Percentiles rank a stretch among this genome's conserved stretches.
Conservation (phyloP, 1,140 invertebrate species). For the Drosophila pseudoananassae region DNA sequence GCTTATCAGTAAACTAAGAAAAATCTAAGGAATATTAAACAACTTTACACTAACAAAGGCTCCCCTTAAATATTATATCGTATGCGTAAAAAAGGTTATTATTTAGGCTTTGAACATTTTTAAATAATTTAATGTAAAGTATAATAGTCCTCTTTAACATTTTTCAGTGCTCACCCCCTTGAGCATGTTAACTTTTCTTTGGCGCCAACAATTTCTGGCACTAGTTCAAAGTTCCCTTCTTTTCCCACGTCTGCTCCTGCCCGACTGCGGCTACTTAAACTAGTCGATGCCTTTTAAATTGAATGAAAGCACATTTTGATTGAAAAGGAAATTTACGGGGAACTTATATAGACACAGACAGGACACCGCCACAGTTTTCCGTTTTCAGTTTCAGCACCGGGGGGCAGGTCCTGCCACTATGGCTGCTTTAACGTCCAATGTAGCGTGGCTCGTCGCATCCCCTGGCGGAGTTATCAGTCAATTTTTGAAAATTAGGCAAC, state of each 20-base stretch:
- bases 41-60: no score
- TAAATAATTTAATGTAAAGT: no score
- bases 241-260: constrained; percentile 20
- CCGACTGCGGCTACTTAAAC: constrained; percentile 47
- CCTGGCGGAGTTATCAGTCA: constrained; percentile 65
- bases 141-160: no score
- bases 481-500: constrained; percentile 76
- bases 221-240: constrained; percentile 63
- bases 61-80: no score
- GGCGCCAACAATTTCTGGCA: constrained; percentile 65
- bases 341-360: constrained; percentile 55
- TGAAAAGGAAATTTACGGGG: constrained; percentile 78
- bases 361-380: constrained; percentile 24
- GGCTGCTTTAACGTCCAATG: constrained; percentile 67
- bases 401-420: constrained; percentile 26
- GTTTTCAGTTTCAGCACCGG: background rate
- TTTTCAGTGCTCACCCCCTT: constrained; percentile 2
- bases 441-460: constrained; percentile 25
- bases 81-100: no score
- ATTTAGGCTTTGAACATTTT: no score
- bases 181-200: constrained; percentile 33
- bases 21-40: background rate
- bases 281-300: constrained; percentile 55
- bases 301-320: constrained; percentile 81
- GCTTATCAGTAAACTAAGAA: background rate